Conservation (phyloP, 2,888 invertebrate species). For the Agrilus cyanescens region DNA sequence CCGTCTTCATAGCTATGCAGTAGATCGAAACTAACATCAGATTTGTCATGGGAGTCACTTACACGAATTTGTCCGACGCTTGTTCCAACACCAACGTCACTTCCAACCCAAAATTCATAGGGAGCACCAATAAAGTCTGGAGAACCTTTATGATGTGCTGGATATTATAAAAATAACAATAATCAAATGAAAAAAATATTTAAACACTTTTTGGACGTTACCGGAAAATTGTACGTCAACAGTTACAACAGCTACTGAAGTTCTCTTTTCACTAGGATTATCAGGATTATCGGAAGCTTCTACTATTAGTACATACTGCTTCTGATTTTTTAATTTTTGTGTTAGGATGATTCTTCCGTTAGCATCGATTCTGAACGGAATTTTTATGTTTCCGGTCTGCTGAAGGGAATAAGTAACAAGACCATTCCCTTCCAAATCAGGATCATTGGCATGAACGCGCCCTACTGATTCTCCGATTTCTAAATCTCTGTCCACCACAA, state of each 20-base stretch:
- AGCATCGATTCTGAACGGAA: constrained; percentile 61
- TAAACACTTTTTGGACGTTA: constrained; percentile 34
- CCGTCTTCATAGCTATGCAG: constrained; percentile 76
- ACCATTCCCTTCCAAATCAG: constrained; percentile 68
- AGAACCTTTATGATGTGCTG: constrained; percentile 42
- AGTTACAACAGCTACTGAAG: constrained; percentile 74
- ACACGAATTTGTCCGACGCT: constrained; percentile 77
- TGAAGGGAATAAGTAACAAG: constrained; percentile 43
- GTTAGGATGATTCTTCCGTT: constrained; percentile 56
- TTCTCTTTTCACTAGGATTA: constrained; percentile 72
- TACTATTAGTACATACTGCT: constrained; percentile 68
- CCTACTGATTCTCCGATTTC: constrained; percentile 63
- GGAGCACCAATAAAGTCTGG: constrained; percentile 77
- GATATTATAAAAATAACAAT: not conserved
- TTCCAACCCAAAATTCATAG: constrained; percentile 84
- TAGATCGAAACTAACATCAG: constrained; percentile 59
- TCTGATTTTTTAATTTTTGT: constrained; percentile 52
- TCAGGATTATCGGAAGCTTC: constrained; percentile 75
- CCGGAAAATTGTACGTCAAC: constrained; percentile 55
- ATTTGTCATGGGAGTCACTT: constrained; percentile 56
- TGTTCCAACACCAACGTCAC: constrained; percentile 72
- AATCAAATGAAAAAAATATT: not conserved
- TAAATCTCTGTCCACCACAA: constrained; percentile 54
- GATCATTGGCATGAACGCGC: constrained; percentile 69
- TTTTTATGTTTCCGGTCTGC: constrained; percentile 30